Evolutionary conservation across 1,140 invertebrate species (phyloP), one percentile per base, ranked within the genome.

Genomic region (Microplitis mediator): DNA sequence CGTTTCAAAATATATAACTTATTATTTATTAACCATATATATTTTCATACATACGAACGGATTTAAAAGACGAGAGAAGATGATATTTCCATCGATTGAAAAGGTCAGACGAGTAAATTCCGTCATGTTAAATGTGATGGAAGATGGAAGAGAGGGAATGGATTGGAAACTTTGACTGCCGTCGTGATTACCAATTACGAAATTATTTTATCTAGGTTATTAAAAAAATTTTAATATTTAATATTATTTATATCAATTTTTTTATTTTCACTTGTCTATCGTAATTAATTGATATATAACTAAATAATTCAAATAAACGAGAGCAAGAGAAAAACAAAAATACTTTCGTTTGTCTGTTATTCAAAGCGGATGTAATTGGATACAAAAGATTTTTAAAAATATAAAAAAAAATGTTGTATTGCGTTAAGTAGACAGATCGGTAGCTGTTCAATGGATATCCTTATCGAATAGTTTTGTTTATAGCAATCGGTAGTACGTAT

Each of bases 301-400:
- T 13, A 14, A 14, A 23, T 54, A 54, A n/a, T n/a, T 14, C 9
- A 54, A 54, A 13, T 4, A 23, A 54, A 54, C 3, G 13, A 54
- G 56, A 58, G 9, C 16, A 14, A 13, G 9, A 62, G 34, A 35
- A 62, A 34, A 63, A 62, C 4, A 70, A 23, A 69, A 23, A 39
- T 11, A 70, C 68, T 51, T 62, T 70, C 68, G 68, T 70, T 60
- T 13, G 67, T 60, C 32, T 70, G 58, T 6, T 70, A 62, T 70
- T 70, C 58, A 62, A 58, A 70, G 68, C 68, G 60, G 58, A 62
- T 51, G 60, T 70, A 70, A 70, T 70, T 70, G 16, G 8, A 70
- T 16, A 56, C 56, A 58, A 70, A 70, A 23, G 14, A 23, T 58
- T 23, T 23, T 23, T 23, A 23, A 23, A 16, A 16, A 70, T 62